Evolutionary conservation across 2,888 invertebrate genomes (phyloP).

Genomic region (Dinocampus coccinellae): DNA sequence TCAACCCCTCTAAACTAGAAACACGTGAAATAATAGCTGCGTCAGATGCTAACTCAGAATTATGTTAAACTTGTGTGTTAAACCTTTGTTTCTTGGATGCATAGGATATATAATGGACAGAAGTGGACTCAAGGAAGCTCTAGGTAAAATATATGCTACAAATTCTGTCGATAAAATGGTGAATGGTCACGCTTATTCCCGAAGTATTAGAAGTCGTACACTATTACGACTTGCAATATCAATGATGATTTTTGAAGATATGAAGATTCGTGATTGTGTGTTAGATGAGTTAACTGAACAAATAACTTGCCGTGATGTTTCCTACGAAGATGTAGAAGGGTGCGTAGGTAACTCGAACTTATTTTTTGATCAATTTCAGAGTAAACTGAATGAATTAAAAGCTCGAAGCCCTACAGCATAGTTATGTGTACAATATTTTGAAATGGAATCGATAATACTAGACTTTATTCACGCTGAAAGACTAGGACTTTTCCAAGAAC

Average conservation of each 20-base stretch:
- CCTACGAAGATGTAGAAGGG: not conserved
- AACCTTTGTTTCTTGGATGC: constrained; percentile 51
- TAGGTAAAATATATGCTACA: constrained; percentile 52
- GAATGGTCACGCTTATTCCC: constrained; percentile 29
- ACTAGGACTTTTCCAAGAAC: constrained; percentile 52
- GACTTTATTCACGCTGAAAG: constrained; percentile 57
- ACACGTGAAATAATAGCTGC: constrained; percentile 49
- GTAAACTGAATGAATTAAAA: not conserved
- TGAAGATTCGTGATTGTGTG: not conserved
- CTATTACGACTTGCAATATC: not conserved
- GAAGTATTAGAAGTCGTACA: constrained; percentile 39
- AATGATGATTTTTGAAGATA: not conserved
- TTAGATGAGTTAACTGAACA: no score
- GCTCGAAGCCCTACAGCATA: constrained; percentile 57
- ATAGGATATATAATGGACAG: constrained; percentile 65
- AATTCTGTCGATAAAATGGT: constrained; percentile 47
- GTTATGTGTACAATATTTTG: constrained; percentile 60
- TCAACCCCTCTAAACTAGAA: constrained; percentile 17
- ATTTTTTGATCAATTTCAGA: not conserved
- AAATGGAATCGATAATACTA: constrained; percentile 56
- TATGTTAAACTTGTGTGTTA: constrained; percentile 41
- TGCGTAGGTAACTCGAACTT: not conserved
- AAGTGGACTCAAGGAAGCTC: constrained; percentile 61
- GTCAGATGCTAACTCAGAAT: constrained; percentile 45
- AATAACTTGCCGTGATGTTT: no score